Evolutionary conservation across 2,888 invertebrate genomes (phyloP).

Genomic region (Plusia festucae): DNA sequence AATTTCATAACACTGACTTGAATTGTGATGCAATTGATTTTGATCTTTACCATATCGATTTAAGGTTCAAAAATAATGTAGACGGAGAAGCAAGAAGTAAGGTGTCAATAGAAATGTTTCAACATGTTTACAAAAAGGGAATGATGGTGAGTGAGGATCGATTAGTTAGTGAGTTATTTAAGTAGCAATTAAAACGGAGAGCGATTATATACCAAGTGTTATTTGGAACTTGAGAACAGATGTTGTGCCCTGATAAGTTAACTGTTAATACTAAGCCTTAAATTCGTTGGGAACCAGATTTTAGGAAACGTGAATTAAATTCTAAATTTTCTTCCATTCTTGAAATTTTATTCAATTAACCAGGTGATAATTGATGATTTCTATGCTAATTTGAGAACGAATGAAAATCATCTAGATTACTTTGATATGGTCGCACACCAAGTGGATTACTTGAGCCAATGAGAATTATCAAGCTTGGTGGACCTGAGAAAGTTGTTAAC

Average conservation of each 20-base stretch:
- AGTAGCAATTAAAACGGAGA: slow-evolving; percentile 58
- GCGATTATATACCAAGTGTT: slow-evolving; percentile 39
- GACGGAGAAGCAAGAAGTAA: slow-evolving; percentile 35
- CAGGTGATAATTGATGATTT: slow-evolving; percentile 2
- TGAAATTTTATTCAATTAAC: slow-evolving; percentile 9
- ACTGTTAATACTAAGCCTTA: slow-evolving; percentile 27
- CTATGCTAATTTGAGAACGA: slow-evolving; percentile 3
- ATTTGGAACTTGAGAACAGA: slow-evolving; percentile 46
- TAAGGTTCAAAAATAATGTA: slow-evolving; percentile 27
- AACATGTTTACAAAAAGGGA: slow-evolving; percentile 60
- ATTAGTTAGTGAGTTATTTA: slow-evolving; percentile 64
- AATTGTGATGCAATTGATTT: slow-evolving; percentile 37
- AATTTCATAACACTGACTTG: slow-evolving; percentile 62
- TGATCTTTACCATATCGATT: slow-evolving; percentile 30
- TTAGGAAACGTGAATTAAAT: slow-evolving; percentile 22
- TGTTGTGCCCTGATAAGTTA: slow-evolving; percentile 39
- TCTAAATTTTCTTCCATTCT: slow-evolving; percentile 21
- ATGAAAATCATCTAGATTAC: slow-evolving; percentile 5
- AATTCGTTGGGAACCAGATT: slow-evolving; percentile 18
- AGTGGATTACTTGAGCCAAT: slow-evolving; percentile 4
- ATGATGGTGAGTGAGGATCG: slow-evolving; percentile 50
- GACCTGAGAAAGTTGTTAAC: neutral
- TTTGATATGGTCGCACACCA: slow-evolving; percentile 1
- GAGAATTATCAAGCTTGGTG: neutral
- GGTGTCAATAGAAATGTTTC: slow-evolving; percentile 62